Percentiles rank a stretch among this genome's conserved stretches.
Evolutionary conservation across 2,888 invertebrate genomes (phyloP).

Genomic region (Pegoplata infirma): DNA sequence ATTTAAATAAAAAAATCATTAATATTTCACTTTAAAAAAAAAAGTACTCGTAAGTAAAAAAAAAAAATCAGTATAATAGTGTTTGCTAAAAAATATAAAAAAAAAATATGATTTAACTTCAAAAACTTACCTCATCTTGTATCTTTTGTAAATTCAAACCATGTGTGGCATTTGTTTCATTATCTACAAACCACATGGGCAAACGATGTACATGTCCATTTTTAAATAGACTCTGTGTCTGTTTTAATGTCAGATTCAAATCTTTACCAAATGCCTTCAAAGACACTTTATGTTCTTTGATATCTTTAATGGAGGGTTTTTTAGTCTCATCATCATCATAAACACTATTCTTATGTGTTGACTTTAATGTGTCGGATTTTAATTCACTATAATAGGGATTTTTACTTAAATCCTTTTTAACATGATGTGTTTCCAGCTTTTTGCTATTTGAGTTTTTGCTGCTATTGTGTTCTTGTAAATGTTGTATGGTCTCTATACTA

Average conservation of each 20-base stretch:
- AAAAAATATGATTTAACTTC: neutral
- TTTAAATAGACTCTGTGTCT: conserved; percentile 88
- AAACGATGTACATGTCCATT: conserved; percentile 81
- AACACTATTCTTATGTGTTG: conserved; percentile 54
- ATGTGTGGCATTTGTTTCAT: conserved; percentile 87
- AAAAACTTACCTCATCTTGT: conserved; percentile 76
- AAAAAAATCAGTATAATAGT: too few relatives aligned
- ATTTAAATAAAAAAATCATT: conserved; percentile 9
- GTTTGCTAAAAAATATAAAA: neutral
- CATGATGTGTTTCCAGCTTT: conserved; percentile 73
- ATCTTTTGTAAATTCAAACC: conserved; percentile 89
- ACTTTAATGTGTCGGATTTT: conserved; percentile 68
- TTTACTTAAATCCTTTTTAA: conserved; percentile 78
- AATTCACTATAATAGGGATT: conserved; percentile 76
- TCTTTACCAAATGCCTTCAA: conserved; percentile 89
- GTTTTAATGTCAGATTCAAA: conserved; percentile 85
- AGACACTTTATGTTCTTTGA: conserved; percentile 82
- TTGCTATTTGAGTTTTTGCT: too few relatives aligned
- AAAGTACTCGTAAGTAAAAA: neutral
- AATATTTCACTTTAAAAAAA: neutral
- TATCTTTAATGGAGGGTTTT: conserved; percentile 65
- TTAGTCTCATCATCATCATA: conserved; percentile 34
- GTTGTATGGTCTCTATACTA: conserved; percentile 68
- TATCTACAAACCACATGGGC: conserved; percentile 89
- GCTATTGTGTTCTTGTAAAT: conserved; percentile 77